Percentiles rank a stretch among this genome's conserved stretches.
phyloP scores from a whole-genome alignment of 2,113 vertebrate genomes.

The Cairina moschata region DNA sequence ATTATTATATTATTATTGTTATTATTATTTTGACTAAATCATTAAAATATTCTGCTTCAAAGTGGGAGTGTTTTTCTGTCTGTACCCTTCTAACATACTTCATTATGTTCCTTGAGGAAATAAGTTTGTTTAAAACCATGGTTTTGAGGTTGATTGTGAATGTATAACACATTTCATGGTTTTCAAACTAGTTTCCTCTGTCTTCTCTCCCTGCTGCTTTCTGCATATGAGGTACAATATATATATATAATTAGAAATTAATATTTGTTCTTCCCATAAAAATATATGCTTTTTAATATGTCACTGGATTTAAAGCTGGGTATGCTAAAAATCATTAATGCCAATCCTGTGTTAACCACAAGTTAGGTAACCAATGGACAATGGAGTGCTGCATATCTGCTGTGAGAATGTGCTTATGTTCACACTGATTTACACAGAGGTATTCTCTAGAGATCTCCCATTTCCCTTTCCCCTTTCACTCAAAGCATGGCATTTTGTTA shows the following conservation, averaged over 20 bases:
- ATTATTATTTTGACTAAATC: background rate
- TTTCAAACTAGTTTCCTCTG: background rate
- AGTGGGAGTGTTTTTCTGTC: fast-evolving
- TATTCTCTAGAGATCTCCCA: background rate
- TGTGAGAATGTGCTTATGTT: background rate
- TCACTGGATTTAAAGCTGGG: background rate
- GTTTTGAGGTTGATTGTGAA: background rate
- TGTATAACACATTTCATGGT: background rate
- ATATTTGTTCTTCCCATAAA: background rate
- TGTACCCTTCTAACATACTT: background rate
- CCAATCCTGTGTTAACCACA: background rate
- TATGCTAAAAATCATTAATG: background rate
- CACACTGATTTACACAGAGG: background rate
- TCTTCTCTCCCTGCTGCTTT: background rate
- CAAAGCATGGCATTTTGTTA: background rate
- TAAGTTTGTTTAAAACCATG: background rate
- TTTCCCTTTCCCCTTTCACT: background rate
- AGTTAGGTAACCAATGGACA: background rate
- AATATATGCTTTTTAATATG: background rate
- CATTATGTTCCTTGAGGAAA: background rate
- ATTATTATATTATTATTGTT: background rate
- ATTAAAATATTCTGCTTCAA: background rate
- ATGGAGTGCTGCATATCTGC: background rate
- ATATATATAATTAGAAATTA: background rate
- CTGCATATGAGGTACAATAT: background rate